Percentiles rank a stretch among this genome's conserved stretches.
Conservation (phyloP, 2,113 vertebrate genomes). For the Sylvilagus bachmani region DNA sequence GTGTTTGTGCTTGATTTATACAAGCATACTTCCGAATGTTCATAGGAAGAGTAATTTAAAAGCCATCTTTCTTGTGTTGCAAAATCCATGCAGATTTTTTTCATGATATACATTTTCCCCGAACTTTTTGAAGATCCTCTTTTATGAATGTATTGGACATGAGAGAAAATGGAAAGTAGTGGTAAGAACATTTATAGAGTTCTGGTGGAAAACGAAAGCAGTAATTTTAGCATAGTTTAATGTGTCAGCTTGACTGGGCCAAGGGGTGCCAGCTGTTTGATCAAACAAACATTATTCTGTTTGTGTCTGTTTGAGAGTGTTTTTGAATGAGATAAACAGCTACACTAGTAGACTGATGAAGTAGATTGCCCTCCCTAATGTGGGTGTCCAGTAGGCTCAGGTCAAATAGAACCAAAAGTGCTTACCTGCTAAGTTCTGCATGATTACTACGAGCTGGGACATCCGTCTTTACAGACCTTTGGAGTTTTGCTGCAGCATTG, state of each 20-base stretch:
- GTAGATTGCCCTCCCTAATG: neutral
- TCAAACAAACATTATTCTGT: neutral
- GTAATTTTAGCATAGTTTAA: constrained; percentile 31
- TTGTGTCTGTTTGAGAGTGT: neutral
- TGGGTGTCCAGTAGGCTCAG: neutral
- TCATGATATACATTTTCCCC: too few species aligned
- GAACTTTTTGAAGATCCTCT: too few species aligned
- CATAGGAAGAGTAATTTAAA: too few species aligned
- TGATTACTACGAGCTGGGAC: neutral
- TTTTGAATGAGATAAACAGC: constrained; percentile 2
- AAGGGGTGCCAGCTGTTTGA: neutral
- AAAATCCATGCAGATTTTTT: too few species aligned
- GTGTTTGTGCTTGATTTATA: neutral
- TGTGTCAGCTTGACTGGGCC: neutral
- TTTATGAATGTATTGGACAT: neutral
- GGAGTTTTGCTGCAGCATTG: neutral
- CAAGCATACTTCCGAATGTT: too few species aligned
- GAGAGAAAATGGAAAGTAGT: neutral
- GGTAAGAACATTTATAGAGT: neutral
- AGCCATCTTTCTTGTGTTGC: too few species aligned
- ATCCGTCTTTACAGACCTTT: neutral
- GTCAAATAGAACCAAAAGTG: neutral
- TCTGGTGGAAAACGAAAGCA: constrained; percentile 32
- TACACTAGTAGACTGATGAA: neutral
- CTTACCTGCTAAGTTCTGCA: neutral